Evolutionary conservation across 2,113 vertebrate genomes (phyloP).

Genomic region (Scomber scombrus): DNA sequence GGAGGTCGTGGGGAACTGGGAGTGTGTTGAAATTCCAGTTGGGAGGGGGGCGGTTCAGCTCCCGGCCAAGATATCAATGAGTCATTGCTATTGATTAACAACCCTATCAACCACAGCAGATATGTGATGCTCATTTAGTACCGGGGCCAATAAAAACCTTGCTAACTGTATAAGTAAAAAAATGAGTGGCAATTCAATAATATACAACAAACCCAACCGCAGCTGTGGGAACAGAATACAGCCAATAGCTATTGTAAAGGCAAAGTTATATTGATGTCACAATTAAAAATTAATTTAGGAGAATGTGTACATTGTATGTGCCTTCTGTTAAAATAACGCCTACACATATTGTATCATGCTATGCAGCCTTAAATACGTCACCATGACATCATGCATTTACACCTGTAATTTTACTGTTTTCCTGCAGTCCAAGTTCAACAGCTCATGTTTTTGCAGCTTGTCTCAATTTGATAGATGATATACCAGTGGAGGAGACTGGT

Average conservation of each 20-base stretch:
- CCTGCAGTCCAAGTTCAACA: constrained; percentile 68
- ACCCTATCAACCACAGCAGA: constrained; percentile 35
- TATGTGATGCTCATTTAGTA: constrained; percentile 15
- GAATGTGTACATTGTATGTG: constrained; percentile 21
- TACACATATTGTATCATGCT: neutral
- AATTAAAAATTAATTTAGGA: constrained; percentile 6
- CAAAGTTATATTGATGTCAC: constrained; percentile 14
- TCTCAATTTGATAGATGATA: constrained; percentile 59
- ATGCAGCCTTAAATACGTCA: constrained; percentile 5
- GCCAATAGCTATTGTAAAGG: neutral
- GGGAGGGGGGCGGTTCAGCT: constrained; percentile 24
- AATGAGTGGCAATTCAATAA: constrained; percentile 11
- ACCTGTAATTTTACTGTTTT: constrained; percentile 59
- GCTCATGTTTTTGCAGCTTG: constrained; percentile 71
- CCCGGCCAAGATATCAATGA: constrained; percentile 42
- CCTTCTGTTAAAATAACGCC: constrained; percentile 28
- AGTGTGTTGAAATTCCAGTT: constrained; percentile 44
- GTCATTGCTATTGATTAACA: constrained; percentile 56
- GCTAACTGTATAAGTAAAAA: constrained; percentile 27
- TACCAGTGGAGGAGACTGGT: constrained; percentile 36
- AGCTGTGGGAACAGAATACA: constrained; percentile 19
- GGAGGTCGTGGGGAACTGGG: constrained; percentile 27
- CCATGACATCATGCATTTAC: constrained; percentile 60
- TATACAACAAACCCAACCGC: constrained; percentile 15
- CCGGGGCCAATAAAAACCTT: constrained; percentile 45